These are phyloP conservation scores for Onychomys leucogaster DNA, from an alignment of 2,797 vertebrate species.

Conservation along the genomic window DNA sequence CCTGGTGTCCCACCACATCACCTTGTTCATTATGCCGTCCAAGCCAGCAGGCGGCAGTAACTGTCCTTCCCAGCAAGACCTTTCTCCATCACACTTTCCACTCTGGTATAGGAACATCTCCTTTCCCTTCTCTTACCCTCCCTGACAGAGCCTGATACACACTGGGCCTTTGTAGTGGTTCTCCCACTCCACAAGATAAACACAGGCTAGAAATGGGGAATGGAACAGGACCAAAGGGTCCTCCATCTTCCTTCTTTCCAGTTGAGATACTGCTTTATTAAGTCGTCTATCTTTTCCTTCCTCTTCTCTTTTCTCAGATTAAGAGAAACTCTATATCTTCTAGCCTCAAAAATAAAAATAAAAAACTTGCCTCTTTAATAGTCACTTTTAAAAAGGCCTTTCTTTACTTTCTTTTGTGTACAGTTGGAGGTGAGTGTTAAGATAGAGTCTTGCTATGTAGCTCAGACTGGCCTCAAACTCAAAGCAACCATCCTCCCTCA, in stretches of 20 bases:
- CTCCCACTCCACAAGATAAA: not conserved
- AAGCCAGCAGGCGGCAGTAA: not conserved
- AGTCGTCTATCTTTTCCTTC: not conserved
- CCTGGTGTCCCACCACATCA: not conserved
- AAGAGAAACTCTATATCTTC: constrained; percentile 2
- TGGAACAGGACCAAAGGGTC: not conserved
- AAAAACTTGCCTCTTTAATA: no score
- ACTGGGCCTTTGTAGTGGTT: not conserved
- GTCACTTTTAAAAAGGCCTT: not conserved
- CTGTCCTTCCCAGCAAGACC: not conserved
- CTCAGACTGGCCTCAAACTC: not conserved
- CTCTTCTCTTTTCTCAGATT: constrained; percentile 22
- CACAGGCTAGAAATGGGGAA: not conserved
- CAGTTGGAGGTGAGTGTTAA: not conserved
- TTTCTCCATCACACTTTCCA: not conserved
- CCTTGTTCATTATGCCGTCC: not conserved
- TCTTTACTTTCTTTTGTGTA: not conserved
- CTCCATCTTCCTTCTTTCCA: not conserved
- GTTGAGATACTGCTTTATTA: not conserved
- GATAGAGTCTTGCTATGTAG: not conserved
- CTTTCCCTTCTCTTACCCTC: not conserved
- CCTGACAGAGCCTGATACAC: not conserved
- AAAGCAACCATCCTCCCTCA: not conserved
- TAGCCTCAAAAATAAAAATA: not conserved
- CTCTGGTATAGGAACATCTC: not conserved